Base-by-base conservation (phyloP, 2,888 invertebrate species). In the Pammene aurita region DNA sequence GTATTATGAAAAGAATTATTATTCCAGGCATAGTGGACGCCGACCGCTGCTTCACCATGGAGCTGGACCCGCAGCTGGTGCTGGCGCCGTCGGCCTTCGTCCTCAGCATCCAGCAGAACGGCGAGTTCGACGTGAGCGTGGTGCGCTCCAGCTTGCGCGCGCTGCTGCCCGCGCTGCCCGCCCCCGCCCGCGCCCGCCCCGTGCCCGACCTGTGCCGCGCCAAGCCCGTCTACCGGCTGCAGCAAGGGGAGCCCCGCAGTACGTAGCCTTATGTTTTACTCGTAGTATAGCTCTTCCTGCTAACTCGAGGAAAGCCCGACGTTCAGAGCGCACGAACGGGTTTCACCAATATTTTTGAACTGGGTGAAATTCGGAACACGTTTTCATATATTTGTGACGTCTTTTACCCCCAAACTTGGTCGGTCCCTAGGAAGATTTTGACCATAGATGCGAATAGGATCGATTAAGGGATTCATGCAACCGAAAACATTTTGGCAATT, bases 11-110 rank as follows among this genome's bases (percentile, higher is more conserved):
- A n/a, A n/a, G n/a, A n/a, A n/a, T n/a, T n/a, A n/a, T n/a, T n/a
- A n/a, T n/a, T n/a, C n/a, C 95, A 85, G 96, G 95, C 26, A 97
- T 98, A 72, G 94, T 97, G 70, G 97, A 98, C 87, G 88, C 94
- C 14, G 94, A 95, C 70, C 95, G 97, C 38, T 99, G 99, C 92
- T 99, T 98, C 90, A 94, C 97, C 16, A 97, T 98, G 97, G 96
- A 96, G 0, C 90, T 98, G 81, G 96, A 98, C 89, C 94, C 96
- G 41, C 93, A 93, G 42, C 90, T 94, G 67, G 96, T 97, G 72
- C 89, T 97, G 79, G 95, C 96, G 50, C 98, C 98, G 5, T 79
- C 76, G 46, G 70, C 78, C 75, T 80, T 90, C 71, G 75, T 84
- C 75, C 46, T 80, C 60, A 94, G 94, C 75, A 96, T 96, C 78